Evolutionary conservation across 2,888 invertebrate genomes (phyloP), one percentile per base, ranked within the genome.

Genomic region (Hydrotaea diabolus): DNA sequence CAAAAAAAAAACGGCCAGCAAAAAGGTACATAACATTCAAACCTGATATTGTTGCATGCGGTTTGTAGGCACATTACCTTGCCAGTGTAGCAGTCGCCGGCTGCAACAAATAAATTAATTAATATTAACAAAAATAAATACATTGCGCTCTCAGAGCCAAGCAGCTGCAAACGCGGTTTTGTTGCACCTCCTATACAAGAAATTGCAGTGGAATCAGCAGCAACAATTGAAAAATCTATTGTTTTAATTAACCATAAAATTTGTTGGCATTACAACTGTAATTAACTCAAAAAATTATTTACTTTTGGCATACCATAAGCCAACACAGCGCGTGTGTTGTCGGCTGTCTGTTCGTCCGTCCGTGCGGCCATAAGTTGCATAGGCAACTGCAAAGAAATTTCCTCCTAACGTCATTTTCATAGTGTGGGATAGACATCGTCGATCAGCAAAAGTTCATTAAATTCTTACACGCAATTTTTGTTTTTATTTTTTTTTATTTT

Each of bases 401-500:
- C 19, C 66, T 43, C 19, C 21, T 8, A 80, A 74, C 43, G 19
- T 55, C 57, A 46, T 59, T 57, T 21, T 69, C 36, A 17, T 13
- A n/a, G 21, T 2, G 15, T 2, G 31, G 31, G 31, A 31, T 31
- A 49, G 8, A 55, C 55, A 55, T 55, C 19, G 46, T 55, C 19
- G 46, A 59, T 43, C 57, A 43, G 21, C 26, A 66, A 43, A 76
- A 79, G 76, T 69, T 80, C 72, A 77, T 77, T 74, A 59, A 59
- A 64, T 77, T 83, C 53, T 74, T 77, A 15, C 80, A 80, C 74
- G 77, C 77, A 80, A 80, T 36, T 7, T 39, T 49, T 1, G 21
- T 46, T 39, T 8, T n/a, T 1, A 17, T 46, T 26, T 72, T 8
- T 64, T 80, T 74, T 55, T n/a, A 31, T 31, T 62, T 31, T 62